These are phyloP conservation scores for Leptopilina clavipes DNA, from an alignment of 1,140 invertebrate species.

Conservation along the genomic window DNA sequence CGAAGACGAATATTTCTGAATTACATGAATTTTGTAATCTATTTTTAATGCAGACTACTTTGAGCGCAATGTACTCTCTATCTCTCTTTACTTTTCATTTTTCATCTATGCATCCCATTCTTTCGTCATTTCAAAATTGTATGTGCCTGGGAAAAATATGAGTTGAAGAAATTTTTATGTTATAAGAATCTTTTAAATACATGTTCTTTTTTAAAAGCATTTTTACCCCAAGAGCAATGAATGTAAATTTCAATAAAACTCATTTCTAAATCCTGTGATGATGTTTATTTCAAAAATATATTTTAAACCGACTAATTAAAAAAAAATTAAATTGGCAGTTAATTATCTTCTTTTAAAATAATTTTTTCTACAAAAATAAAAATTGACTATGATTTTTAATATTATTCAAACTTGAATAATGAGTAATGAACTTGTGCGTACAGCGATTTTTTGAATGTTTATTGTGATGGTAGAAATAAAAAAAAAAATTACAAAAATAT, in stretches of 20 bases:
- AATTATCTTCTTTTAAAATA: too few species aligned
- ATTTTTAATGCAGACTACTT: constrained; percentile 10
- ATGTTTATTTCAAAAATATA: too few species aligned
- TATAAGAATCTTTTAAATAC: background rate
- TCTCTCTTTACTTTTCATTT: background rate
- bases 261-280: too few species aligned
- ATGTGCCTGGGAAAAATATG: constrained; percentile 5
- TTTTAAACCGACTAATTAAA: too few species aligned
- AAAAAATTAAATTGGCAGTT: too few species aligned
- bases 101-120: background rate
- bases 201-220: background rate
- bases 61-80: background rate
- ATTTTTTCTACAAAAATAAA: too few species aligned
- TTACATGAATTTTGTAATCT: constrained; percentile 9
- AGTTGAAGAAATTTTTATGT: background rate
- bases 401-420: too few species aligned
- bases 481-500: too few species aligned
- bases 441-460: too few species aligned
- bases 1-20: background rate
- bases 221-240: background rate
- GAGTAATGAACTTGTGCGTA: too few species aligned
- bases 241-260: background rate
- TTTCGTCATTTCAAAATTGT: background rate
- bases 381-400: too few species aligned
- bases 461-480: too few species aligned